Conservation (phyloP, 1,140 invertebrate species). For the Sycophila sp. region DNA sequence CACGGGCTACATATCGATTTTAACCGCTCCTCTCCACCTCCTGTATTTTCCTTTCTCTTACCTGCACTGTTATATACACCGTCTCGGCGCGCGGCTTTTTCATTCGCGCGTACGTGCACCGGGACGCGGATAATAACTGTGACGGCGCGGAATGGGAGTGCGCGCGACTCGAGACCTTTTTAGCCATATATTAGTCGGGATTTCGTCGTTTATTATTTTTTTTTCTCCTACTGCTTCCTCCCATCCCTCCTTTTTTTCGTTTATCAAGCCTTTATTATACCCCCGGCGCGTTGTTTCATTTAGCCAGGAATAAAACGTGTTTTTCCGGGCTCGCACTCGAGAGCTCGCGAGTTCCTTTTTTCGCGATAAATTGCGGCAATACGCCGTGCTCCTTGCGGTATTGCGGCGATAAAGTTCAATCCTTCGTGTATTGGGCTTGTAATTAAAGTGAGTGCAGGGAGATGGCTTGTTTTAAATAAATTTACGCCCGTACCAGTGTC, state of each 20-base stretch:
- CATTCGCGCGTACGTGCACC: too few relatives aligned
- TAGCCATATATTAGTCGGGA: conserved; percentile 8
- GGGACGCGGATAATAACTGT: conserved; percentile 15
- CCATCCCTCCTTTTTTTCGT: too few relatives aligned
- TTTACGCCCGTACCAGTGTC: too few relatives aligned
- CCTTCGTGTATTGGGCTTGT: conserved; percentile 7
- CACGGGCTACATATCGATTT: too few relatives aligned
- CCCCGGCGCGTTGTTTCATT: conserved; percentile 4
- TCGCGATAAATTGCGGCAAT: conserved; percentile 1
- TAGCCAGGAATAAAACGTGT: background rate
- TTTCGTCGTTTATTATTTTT: background rate
- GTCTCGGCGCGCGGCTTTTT: background rate
- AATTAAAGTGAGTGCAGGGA: background rate
- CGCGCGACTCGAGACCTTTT: conserved; percentile 3
- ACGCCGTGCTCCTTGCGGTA: background rate
- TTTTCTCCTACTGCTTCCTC: too few relatives aligned
- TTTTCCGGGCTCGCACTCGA: background rate
- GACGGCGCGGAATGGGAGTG: background rate
- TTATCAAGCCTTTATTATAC: conserved; percentile 30
- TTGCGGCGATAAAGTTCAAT: conserved; percentile 21
- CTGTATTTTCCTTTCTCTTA: conserved; percentile 8
- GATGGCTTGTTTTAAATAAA: conserved; percentile 2
- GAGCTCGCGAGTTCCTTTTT: too few relatives aligned
- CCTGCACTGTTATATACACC: too few relatives aligned
- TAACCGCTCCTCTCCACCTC: background rate